phyloP scores from a whole-genome alignment of 2,888 invertebrate genomes.

The Noctua janthe region DNA sequence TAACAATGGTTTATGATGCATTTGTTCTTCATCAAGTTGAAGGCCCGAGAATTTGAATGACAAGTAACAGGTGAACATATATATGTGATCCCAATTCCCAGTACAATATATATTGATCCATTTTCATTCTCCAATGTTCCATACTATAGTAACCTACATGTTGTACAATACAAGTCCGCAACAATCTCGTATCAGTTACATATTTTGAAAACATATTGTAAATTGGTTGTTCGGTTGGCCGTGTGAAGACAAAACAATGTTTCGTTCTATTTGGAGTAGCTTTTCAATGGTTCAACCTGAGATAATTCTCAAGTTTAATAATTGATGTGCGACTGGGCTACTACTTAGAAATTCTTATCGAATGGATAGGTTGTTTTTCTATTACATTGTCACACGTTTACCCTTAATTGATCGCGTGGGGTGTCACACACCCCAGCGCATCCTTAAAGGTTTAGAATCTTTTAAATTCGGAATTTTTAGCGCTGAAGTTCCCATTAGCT shows the following conservation, averaged over 20 bases:
- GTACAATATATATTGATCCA: background rate
- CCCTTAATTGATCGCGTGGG: no score
- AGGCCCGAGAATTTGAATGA: no score
- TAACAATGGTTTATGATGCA: background rate
- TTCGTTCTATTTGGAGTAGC: background rate
- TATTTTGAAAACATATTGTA: conserved; percentile 27
- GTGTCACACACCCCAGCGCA: no score
- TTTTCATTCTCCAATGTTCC: background rate
- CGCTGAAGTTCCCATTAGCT: no score
- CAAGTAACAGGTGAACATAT: background rate
- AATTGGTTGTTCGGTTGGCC: conserved; percentile 2
- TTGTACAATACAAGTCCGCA: background rate
- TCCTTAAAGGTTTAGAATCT: no score
- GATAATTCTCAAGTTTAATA: no score
- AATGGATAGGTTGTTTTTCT: background rate
- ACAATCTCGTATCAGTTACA: background rate
- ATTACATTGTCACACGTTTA: background rate
- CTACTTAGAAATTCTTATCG: background rate
- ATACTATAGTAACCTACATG: background rate
- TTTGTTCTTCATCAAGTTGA: background rate
- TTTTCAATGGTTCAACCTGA: background rate
- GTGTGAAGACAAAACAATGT: conserved; percentile 16
- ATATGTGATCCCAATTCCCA: background rate
- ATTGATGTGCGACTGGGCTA: background rate
- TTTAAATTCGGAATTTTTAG: no score